Evolutionary conservation across 2,113 vertebrate species (phyloP).

Genomic region (Tragulus kanchil): DNA sequence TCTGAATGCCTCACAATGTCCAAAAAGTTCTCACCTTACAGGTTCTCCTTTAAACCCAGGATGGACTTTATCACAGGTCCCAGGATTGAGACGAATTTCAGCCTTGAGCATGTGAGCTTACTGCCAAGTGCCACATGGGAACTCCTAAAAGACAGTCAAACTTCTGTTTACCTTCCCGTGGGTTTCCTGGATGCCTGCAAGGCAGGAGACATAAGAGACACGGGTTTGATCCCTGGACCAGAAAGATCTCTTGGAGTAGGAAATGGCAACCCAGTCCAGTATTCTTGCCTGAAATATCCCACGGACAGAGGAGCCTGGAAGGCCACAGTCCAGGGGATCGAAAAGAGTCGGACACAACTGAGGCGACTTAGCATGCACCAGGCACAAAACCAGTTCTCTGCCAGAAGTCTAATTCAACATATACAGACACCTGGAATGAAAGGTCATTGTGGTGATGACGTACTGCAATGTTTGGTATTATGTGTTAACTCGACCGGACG

Average conservation of each 20-base stretch:
- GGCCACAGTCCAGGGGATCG: background rate
- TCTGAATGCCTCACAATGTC: background rate
- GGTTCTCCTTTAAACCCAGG: background rate
- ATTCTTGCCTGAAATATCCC: background rate
- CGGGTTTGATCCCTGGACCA: no score
- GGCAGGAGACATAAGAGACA: background rate
- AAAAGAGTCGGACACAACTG: background rate
- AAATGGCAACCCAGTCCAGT: background rate
- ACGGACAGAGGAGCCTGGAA: background rate
- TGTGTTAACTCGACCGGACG: background rate
- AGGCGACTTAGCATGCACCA: background rate
- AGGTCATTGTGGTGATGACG: background rate
- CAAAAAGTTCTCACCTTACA: background rate
- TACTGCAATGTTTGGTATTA: background rate
- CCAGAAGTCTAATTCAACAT: background rate
- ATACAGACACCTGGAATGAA: background rate
- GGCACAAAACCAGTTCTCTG: background rate
- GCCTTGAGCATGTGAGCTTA: background rate
- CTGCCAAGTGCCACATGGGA: background rate
- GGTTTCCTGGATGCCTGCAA: background rate
- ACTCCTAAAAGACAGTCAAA: background rate
- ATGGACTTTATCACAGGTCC: background rate
- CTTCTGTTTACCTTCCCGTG: background rate
- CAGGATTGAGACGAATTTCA: background rate
- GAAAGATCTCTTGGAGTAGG: background rate